Conservation (phyloP, 2,888 invertebrate species). For the Drosophila robusta region DNA sequence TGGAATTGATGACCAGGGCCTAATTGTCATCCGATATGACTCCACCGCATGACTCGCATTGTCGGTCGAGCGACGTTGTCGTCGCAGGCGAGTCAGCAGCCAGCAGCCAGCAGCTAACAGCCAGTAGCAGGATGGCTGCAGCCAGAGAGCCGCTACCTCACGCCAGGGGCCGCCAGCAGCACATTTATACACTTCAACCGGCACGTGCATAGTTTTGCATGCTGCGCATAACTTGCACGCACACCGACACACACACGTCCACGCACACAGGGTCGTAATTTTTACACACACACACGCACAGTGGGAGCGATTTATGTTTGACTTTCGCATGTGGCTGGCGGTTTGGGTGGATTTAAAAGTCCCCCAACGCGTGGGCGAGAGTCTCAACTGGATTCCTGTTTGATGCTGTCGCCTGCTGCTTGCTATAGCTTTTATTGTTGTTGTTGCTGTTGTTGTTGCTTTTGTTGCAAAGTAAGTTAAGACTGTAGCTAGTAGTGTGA, state of each 20-base stretch:
- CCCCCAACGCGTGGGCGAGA: constrained; percentile 39
- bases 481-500: constrained; percentile 37
- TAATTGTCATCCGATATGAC: constrained; percentile 80
- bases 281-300: constrained; percentile 51
- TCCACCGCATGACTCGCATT: constrained; percentile 82
- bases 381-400: constrained; percentile 51
- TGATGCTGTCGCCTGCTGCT: constrained; percentile 55
- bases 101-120: constrained; percentile 12
- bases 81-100: constrained; percentile 24
- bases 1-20: constrained; percentile 81
- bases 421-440: constrained; percentile 27
- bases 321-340: constrained; percentile 79
- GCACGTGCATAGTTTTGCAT: constrained; percentile 80
- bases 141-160: constrained; percentile 28
- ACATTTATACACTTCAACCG: constrained; percentile 78
- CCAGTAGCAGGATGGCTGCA: constrained; percentile 11
- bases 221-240: constrained; percentile 77
- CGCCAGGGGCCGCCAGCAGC: constrained; percentile 70
- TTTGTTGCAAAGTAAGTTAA: constrained; percentile 57
- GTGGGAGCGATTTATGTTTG: constrained; percentile 79
- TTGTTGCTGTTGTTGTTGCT: constrained; percentile 11
- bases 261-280: constrained; percentile 53
- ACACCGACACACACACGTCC: constrained; percentile 28
- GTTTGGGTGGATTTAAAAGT: constrained; percentile 74
- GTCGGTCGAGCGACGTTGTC: constrained; percentile 62